phyloP scores from a whole-genome alignment of 2,888 invertebrate genomes.

The Danaus chrysippus region DNA sequence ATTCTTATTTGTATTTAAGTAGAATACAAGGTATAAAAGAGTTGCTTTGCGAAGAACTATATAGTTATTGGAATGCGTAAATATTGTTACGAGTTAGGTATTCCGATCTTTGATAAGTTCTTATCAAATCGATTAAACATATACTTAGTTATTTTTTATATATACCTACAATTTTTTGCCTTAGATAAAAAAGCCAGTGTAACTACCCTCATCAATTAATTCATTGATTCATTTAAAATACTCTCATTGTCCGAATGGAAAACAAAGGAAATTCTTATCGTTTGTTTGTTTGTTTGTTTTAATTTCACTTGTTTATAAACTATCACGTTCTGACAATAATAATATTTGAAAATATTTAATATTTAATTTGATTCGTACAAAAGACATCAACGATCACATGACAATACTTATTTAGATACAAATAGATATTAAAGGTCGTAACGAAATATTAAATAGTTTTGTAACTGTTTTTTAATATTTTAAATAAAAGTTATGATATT shows the following conservation, averaged over 20 bases:
- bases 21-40: too few species aligned
- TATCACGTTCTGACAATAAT: background rate
- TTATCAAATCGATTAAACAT: slow-evolving; percentile 11
- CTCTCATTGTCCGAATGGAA: background rate
- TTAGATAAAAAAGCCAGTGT: background rate
- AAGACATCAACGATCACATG: slow-evolving; percentile 33
- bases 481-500: background rate
- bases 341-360: background rate
- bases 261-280: slow-evolving; percentile 9
- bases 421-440: too few species aligned
- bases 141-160: background rate
- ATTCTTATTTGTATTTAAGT: too few species aligned
- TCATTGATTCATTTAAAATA: too few species aligned
- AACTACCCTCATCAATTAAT: too few species aligned
- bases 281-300: slow-evolving; percentile 13
- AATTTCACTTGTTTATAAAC: slow-evolving; percentile 7
- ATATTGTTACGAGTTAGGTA: background rate
- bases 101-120: slow-evolving; percentile 16
- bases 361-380: slow-evolving; percentile 19
- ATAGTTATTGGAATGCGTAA: background rate
- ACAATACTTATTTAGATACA: background rate
- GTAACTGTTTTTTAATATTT: background rate
- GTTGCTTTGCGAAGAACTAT: background rate
- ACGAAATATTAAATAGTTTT: too few species aligned
- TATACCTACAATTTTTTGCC: background rate